phyloP scores from a whole-genome alignment of 1,140 invertebrate genomes.

The Listronotus oregonensis region DNA sequence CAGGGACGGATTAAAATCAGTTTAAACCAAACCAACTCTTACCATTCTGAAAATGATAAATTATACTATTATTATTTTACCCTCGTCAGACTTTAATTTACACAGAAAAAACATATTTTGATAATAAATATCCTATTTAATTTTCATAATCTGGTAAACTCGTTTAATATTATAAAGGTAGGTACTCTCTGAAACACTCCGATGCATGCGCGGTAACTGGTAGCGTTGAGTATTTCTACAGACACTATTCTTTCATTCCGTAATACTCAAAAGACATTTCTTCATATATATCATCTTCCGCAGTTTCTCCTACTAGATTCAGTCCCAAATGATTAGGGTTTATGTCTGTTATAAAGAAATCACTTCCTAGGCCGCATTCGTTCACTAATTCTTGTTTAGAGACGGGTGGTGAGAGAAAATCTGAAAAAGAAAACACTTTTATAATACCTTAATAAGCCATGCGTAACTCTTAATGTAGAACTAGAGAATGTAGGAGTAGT shows the following conservation, averaged over 20 bases:
- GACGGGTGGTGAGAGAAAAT: conserved; percentile 63
- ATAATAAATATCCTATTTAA: background rate
- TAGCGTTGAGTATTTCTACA: too few species aligned
- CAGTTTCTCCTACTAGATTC: conserved; percentile 61
- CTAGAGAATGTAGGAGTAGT: too few species aligned
- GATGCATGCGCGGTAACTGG: too few species aligned
- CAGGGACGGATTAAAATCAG: too few species aligned
- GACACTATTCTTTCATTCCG: conserved; percentile 41
- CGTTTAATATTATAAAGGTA: background rate
- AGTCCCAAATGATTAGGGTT: conserved; percentile 60
- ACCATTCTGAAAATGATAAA: too few species aligned
- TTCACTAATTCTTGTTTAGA: conserved; percentile 64
- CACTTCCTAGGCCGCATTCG: conserved; percentile 61
- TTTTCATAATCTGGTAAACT: background rate
- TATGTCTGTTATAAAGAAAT: conserved; percentile 62
- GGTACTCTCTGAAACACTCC: background rate
- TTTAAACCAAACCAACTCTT: too few species aligned
- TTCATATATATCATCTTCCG: conserved; percentile 61
- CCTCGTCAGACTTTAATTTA: too few species aligned
- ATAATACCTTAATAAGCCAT: too few species aligned
- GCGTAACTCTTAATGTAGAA: too few species aligned
- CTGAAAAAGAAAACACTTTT: conserved; percentile 47
- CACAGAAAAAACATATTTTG: too few species aligned
- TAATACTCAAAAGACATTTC: conserved; percentile 63
- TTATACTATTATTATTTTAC: too few species aligned